Evolutionary conservation across 2,888 invertebrate species (phyloP).

Genomic region (Leptarthrus brevirostris): DNA sequence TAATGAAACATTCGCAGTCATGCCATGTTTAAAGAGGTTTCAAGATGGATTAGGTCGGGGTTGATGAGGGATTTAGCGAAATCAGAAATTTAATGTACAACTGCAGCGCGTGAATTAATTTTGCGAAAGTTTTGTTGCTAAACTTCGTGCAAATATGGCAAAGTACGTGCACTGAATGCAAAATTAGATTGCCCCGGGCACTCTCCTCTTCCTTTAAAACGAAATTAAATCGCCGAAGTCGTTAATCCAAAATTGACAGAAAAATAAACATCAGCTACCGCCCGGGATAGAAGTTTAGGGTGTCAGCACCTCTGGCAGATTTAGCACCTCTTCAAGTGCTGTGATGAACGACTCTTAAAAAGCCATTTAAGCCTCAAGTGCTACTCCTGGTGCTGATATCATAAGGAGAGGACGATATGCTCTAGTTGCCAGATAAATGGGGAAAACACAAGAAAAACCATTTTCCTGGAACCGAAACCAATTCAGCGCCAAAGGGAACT

Average conservation of each 20-base stretch:
- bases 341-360: conserved; percentile 27
- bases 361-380: conserved; percentile 11
- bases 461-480: conserved; percentile 10
- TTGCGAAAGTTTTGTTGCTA: background rate
- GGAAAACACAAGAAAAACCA: background rate
- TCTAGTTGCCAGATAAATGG: background rate
- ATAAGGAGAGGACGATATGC: conserved; percentile 13
- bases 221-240: background rate
- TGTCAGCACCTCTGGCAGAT: conserved; percentile 10
- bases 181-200: background rate
- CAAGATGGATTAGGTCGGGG: conserved; percentile 30
- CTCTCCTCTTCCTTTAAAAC: background rate
- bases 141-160: background rate
- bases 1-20: conserved; percentile 41
- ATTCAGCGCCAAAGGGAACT: background rate
- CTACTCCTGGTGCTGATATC: conserved; percentile 17
- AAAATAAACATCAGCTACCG: background rate
- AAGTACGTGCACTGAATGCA: background rate
- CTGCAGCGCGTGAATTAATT: conserved; percentile 1
- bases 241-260: background rate
- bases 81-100: conserved; percentile 30
- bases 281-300: background rate
- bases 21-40: conserved; percentile 30
- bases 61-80: conserved; percentile 23
- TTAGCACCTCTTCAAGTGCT: conserved; percentile 26